These are phyloP conservation scores for Monopis laevigella DNA, from an alignment of 2,888 invertebrate species.

Conservation along the genomic window DNA sequence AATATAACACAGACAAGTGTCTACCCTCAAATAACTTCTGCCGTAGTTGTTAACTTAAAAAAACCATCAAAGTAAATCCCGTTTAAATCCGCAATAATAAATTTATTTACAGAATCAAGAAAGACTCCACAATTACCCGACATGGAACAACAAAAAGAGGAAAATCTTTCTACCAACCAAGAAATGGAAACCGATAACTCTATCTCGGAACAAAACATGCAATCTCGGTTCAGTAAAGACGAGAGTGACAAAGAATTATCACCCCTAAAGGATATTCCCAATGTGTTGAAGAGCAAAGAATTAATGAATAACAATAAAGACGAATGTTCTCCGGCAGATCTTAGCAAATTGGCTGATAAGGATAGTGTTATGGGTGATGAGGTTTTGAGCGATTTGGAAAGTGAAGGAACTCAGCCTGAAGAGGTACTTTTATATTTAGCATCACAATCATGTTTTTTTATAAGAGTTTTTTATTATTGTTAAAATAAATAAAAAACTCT, in stretches of 20 bases:
- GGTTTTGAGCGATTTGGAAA: constrained; percentile 83
- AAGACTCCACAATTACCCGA: constrained; percentile 7
- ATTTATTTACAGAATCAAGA: not conserved
- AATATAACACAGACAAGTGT: too few species aligned
- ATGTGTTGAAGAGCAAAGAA: constrained; percentile 39
- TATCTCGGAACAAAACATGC: too few species aligned
- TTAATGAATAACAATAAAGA: constrained; percentile 56
- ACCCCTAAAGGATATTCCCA: constrained; percentile 43
- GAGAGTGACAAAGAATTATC: constrained; percentile 38
- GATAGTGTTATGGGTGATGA: constrained; percentile 73
- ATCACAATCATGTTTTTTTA: too few species aligned
- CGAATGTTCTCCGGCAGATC: constrained; percentile 51
- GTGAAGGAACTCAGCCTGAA: constrained; percentile 87
- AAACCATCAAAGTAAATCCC: too few species aligned
- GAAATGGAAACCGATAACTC: constrained; percentile 17
- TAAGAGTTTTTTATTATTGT: too few species aligned
- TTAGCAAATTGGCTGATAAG: constrained; percentile 53
- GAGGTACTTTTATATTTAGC: too few species aligned
- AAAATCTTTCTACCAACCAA: too few species aligned
- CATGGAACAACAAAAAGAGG: constrained; percentile 25
- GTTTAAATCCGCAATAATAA: too few species aligned
- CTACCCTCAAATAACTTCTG: too few species aligned
- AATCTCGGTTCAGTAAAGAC: constrained; percentile 15
- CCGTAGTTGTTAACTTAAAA: too few species aligned
- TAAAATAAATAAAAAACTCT: too few species aligned